Conservation (phyloP, 2,888 invertebrate genomes). For the Netelia fuscicornis region DNA sequence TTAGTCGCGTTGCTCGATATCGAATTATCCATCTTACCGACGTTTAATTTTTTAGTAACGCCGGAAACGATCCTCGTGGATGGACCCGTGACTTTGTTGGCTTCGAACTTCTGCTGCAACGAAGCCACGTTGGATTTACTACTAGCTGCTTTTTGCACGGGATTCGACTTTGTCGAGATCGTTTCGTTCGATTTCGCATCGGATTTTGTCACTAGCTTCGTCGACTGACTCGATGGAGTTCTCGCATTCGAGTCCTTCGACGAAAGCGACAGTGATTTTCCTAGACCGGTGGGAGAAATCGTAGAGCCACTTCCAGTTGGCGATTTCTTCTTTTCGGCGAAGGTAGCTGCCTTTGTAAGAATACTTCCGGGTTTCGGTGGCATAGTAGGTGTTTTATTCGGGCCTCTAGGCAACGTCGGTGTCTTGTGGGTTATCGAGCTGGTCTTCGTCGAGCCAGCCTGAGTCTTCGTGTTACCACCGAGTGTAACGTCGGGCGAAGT, state of each 20-base stretch:
- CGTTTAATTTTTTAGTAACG: constrained; percentile 71
- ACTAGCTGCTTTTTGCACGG: constrained; percentile 83
- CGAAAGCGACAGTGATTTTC: constrained; percentile 69
- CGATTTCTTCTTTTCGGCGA: constrained; percentile 80
- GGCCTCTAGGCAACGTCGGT: constrained; percentile 82
- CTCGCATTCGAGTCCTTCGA: constrained; percentile 59
- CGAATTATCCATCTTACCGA: constrained; percentile 71
- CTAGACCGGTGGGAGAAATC: constrained; percentile 67
- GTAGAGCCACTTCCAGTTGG: constrained; percentile 69
- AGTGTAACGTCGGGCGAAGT: constrained; percentile 81
- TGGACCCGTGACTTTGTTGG: constrained; percentile 78
- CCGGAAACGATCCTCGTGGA: constrained; percentile 70
- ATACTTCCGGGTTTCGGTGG: constrained; percentile 86
- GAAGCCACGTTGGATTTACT: constrained; percentile 91
- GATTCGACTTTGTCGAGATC: constrained; percentile 66
- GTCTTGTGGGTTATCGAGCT: constrained; percentile 81
- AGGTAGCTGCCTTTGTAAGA: constrained; percentile 84
- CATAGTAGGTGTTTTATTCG: constrained; percentile 80
- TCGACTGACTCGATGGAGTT: constrained; percentile 47
- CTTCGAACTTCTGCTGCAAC: constrained; percentile 92
- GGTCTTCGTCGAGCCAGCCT: constrained; percentile 60
- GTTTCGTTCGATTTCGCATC: constrained; percentile 51
- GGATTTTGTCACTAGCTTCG: constrained; percentile 31
- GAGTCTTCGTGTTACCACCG: constrained; percentile 72
- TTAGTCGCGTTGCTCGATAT: constrained; percentile 61